phyloP scores from a whole-genome alignment of 1,140 invertebrate species.

The Argopecten irradians region DNA sequence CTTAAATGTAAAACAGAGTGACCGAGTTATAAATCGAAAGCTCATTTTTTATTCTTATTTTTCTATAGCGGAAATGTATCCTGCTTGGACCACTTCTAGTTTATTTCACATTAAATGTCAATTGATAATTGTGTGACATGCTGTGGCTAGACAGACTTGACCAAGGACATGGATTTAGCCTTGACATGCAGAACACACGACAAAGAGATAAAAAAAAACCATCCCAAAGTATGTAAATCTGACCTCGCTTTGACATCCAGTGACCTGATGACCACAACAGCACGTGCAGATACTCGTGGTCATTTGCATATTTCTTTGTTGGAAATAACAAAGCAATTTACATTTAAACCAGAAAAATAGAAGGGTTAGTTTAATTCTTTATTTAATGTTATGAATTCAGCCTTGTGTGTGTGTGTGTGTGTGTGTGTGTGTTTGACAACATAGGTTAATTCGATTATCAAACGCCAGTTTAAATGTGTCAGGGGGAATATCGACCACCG shows the following conservation, averaged over 20 bases:
- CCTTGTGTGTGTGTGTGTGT: too few species aligned
- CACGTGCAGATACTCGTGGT: not conserved
- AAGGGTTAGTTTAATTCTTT: not conserved
- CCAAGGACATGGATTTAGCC: not conserved
- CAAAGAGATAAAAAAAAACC: not conserved
- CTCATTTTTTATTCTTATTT: too few species aligned
- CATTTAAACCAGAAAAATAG: not conserved
- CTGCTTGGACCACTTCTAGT: too few species aligned
- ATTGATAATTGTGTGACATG: not conserved
- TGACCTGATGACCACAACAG: not conserved
- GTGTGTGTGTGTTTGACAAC: too few species aligned
- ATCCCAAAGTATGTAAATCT: not conserved
- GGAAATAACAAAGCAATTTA: not conserved
- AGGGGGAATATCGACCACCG: too few species aligned
- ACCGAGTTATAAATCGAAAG: too few species aligned
- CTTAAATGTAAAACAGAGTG: too few species aligned
- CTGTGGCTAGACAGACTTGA: not conserved
- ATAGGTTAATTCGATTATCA: too few species aligned
- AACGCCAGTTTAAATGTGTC: too few species aligned
- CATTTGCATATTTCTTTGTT: constrained; percentile 10
- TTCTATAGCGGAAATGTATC: too few species aligned
- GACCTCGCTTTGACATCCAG: not conserved
- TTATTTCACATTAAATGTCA: not conserved
- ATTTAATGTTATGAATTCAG: not conserved
- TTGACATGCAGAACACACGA: not conserved